phyloP scores from a whole-genome alignment of 1,140 invertebrate genomes.

The Chrysomallon squamiferum region DNA sequence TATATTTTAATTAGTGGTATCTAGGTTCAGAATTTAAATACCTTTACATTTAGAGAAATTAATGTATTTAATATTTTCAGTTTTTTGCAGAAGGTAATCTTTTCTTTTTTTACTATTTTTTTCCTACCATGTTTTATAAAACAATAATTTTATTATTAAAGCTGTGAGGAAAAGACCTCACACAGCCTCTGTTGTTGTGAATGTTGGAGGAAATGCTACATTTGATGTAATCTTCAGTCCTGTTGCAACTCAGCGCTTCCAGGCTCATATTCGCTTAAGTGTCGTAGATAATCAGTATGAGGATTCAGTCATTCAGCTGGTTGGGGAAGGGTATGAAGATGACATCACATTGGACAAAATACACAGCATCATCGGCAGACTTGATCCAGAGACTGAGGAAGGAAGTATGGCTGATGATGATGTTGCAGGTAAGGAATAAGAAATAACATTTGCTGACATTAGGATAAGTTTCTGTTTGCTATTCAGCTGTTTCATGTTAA shows the following conservation, averaged over 20 bases:
- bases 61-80: no score
- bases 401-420: conserved; percentile 57
- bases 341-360: conserved; percentile 63
- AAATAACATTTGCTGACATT: background rate
- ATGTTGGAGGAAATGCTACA: conserved; percentile 48
- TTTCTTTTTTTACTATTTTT: background rate
- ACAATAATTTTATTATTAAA: no score
- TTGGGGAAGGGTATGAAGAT: conserved; percentile 63
- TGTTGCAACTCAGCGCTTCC: conserved; percentile 45
- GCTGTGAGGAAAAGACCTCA: conserved; percentile 47
- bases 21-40: no score
- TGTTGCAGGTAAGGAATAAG: conserved; percentile 53
- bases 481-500: no score
- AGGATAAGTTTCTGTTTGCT: no score
- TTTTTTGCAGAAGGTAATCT: no score
- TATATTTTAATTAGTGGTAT: no score
- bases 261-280: conserved; percentile 54
- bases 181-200: conserved; percentile 58
- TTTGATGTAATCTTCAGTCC: conserved; percentile 58
- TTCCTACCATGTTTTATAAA: background rate
- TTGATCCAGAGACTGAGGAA: conserved; percentile 42
- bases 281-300: conserved; percentile 65
- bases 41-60: no score
- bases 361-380: conserved; percentile 29
- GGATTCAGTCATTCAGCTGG: conserved; percentile 59